These are phyloP conservation scores for Ophraella communa DNA, from an alignment of 2,888 invertebrate species.

Conservation along the genomic window DNA sequence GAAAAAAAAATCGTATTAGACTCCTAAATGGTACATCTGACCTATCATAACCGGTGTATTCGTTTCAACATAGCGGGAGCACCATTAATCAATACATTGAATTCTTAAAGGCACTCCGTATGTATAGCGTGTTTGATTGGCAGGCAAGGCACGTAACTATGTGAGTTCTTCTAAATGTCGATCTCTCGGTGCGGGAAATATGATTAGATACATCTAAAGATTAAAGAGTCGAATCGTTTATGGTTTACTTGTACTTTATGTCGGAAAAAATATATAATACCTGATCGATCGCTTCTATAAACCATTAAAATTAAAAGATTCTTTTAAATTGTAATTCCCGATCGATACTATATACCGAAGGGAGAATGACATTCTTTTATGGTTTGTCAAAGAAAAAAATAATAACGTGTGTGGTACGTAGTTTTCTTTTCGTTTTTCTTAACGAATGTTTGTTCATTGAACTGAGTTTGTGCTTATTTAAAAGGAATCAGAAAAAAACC, in stretches of 20 bases:
- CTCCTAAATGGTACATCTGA: conserved; percentile 31
- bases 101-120: conserved; percentile 45
- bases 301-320: background rate
- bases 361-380: no score
- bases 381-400: no score
- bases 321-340: background rate
- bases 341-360: no score
- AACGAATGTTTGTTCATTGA: no score
- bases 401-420: no score
- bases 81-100: conserved; percentile 49
- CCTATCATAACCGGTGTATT: conserved; percentile 33
- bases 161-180: conserved; percentile 4
- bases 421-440: no score
- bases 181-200: conserved; percentile 16
- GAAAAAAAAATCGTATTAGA: conserved; percentile 2
- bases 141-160: conserved; percentile 48
- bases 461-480: no score
- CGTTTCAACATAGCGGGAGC: conserved; percentile 43
- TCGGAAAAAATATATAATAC: background rate
- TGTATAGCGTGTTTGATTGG: conserved; percentile 48
- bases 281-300: background rate
- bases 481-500: no score
- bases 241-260: background rate
- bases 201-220: conserved; percentile 49
- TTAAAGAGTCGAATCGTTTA: conserved; percentile 44